Percentiles rank a stretch among this genome's conserved stretches.
These are phyloP conservation scores for Cyanocitta stelleri DNA, from an alignment of 2,113 vertebrate species.

Conservation along the genomic window DNA sequence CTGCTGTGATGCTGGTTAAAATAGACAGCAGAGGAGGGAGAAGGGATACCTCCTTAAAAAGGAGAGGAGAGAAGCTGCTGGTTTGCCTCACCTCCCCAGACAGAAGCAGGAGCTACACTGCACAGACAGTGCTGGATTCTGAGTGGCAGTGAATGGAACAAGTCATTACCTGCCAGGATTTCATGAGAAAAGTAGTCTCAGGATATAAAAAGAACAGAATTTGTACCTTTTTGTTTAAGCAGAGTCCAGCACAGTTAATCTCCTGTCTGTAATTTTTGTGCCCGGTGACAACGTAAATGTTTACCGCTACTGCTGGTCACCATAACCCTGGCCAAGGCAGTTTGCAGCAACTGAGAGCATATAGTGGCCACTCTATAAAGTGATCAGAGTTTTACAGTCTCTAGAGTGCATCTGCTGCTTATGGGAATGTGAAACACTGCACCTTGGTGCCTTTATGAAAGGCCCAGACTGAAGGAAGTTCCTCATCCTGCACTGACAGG, in stretches of 20 bases:
- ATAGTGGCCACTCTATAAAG: background rate
- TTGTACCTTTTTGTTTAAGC: background rate
- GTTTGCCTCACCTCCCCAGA: background rate
- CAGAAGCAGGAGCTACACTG: background rate
- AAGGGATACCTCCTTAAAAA: background rate
- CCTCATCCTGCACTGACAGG: background rate
- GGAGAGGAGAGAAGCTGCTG: fast-evolving
- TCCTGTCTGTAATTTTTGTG: background rate
- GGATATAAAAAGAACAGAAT: background rate
- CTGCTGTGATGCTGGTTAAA: background rate
- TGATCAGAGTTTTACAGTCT: background rate
- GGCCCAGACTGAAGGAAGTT: background rate
- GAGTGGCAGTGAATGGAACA: background rate
- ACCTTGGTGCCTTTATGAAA: background rate
- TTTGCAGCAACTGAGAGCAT: background rate
- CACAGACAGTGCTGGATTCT: background rate
- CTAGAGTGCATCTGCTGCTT: background rate
- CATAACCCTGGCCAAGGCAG: background rate
- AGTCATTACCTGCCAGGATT: background rate
- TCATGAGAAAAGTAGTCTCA: background rate
- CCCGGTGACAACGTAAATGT: background rate
- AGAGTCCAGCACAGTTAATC: background rate
- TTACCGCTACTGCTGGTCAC: background rate
- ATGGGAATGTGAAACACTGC: background rate
- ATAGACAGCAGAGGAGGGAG: background rate